Evolutionary conservation across 1,140 invertebrate species (phyloP).

Genomic region (Acromyrmex heyeri): DNA sequence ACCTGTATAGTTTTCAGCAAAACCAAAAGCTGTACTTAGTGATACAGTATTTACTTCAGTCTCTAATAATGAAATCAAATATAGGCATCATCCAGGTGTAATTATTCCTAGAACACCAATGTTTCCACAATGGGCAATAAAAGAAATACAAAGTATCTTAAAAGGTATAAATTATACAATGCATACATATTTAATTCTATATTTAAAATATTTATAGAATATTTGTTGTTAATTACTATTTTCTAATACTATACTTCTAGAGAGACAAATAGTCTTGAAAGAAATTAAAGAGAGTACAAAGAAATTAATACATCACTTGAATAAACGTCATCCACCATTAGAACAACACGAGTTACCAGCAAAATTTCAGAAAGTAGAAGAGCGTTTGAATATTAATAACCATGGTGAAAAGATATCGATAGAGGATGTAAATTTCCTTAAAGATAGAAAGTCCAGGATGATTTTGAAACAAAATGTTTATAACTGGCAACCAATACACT

Average conservation of each 20-base stretch:
- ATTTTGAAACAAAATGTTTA: constrained; percentile 88
- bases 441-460: constrained; percentile 81
- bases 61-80: constrained; percentile 88
- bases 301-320: constrained; percentile 88
- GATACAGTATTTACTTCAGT: constrained; percentile 86
- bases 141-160: constrained; percentile 87
- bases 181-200: background rate
- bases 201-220: constrained; percentile 3
- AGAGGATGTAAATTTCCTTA: constrained; percentile 77
- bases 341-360: constrained; percentile 87
- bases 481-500: constrained; percentile 91
- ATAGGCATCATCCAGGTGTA: constrained; percentile 90
- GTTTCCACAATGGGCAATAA: constrained; percentile 88
- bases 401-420: constrained; percentile 45
- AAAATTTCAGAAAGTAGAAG: constrained; percentile 83
- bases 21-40: constrained; percentile 86
- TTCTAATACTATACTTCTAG: constrained; percentile 35
- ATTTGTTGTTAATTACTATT: constrained; percentile 39
- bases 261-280: constrained; percentile 87
- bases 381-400: constrained; percentile 76
- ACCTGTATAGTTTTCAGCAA: constrained; percentile 76
- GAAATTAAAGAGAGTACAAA: constrained; percentile 86
- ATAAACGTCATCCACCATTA: constrained; percentile 88
- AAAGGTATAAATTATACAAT: constrained; percentile 78
- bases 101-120: constrained; percentile 84